A percentile compares a stretch with the other conserved stretches of the same genome.
phyloP scores from a whole-genome alignment of 2,888 invertebrate genomes.

The Tenthredo notha region DNA sequence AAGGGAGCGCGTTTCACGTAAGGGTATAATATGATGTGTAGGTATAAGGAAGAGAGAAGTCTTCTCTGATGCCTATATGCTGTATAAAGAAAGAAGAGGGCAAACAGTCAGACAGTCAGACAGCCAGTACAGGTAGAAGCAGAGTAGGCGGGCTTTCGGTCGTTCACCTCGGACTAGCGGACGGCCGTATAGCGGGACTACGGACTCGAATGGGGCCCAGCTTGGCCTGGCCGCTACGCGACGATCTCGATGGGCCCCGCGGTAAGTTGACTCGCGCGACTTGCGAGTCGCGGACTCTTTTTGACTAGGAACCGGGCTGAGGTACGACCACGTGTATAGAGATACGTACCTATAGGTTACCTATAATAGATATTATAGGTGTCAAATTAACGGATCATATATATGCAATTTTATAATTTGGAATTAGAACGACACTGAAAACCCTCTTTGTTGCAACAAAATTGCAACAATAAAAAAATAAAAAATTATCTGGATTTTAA shows the following conservation, averaged over 20 bases:
- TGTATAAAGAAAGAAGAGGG: neutral
- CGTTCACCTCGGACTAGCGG: constrained; percentile 77
- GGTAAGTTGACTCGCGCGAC: neutral
- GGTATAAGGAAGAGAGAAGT: neutral
- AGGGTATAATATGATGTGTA: neutral
- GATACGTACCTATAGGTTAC: too few species aligned
- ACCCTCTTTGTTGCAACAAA: too few species aligned
- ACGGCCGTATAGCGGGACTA: constrained; percentile 78
- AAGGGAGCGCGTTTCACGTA: neutral
- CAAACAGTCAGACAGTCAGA: neutral
- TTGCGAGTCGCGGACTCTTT: neutral
- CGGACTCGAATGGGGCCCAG: constrained; percentile 74
- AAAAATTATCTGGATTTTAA: too few species aligned
- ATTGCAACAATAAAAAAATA: too few species aligned
- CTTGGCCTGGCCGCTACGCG: neutral
- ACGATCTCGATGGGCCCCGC: neutral
- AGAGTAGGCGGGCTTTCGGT: constrained; percentile 77
- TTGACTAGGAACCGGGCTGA: neutral
- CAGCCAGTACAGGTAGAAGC: constrained; percentile 73
- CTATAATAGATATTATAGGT: too few species aligned
- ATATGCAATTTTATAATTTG: too few species aligned
- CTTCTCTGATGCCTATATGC: neutral
- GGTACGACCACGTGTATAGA: neutral
- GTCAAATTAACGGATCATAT: too few species aligned
- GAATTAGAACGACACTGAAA: too few species aligned